These are phyloP conservation scores for Acrocephalus scirpaceus DNA, from an alignment of 2,797 vertebrate species.

Conservation along the genomic window DNA sequence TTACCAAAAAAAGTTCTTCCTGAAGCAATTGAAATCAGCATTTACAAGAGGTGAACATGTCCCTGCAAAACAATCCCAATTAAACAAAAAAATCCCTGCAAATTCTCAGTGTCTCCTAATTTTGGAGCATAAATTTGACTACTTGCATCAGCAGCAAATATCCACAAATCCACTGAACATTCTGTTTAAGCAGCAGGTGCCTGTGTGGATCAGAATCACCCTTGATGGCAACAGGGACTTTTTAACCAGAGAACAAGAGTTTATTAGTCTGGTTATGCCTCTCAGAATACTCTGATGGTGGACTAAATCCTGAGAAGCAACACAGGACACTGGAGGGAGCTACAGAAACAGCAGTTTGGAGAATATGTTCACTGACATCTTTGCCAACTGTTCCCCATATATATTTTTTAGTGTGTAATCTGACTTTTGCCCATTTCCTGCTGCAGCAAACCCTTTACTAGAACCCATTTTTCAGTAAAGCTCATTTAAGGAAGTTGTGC, in stretches of 20 bases:
- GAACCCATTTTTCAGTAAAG: neutral
- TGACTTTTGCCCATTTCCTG: neutral
- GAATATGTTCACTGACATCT: neutral
- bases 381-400: neutral
- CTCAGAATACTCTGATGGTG: neutral
- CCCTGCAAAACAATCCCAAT: neutral
- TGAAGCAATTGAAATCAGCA: neutral
- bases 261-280: neutral
- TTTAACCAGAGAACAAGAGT: neutral
- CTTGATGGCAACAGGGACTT: neutral
- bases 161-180: rapidly evolving
- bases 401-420: neutral
- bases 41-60: neutral
- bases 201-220: neutral
- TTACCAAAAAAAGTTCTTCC: neutral
- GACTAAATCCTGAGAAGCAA: neutral
- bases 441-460: neutral
- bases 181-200: neutral
- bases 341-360: neutral
- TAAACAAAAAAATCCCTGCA: neutral
- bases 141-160: neutral
- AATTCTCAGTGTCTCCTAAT: neutral
- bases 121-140: neutral
- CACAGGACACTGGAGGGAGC: neutral
- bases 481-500: neutral